Percentiles rank a stretch among this genome's conserved stretches.
Evolutionary conservation across 2,113 vertebrate species (phyloP).

Genomic region (Syngnathus floridae): DNA sequence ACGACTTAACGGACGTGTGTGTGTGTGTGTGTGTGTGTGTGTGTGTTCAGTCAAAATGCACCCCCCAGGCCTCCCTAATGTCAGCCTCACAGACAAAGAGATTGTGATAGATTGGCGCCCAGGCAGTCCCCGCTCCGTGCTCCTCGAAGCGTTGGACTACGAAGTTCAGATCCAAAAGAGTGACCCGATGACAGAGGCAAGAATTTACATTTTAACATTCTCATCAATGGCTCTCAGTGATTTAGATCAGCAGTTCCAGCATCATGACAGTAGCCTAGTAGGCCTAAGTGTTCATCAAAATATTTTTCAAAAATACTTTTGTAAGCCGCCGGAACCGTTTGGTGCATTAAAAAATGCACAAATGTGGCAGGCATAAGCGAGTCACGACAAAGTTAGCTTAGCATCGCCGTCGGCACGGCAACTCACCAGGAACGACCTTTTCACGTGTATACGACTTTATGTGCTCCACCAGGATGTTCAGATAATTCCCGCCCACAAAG

Average conservation of each 20-base stretch:
- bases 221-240: neutral
- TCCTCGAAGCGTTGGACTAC: neutral
- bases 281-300: too few species aligned
- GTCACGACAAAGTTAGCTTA: too few species aligned
- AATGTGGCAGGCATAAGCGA: too few species aligned
- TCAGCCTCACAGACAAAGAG: slow-evolving; percentile 22
- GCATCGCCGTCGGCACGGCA: too few species aligned
- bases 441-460: too few species aligned
- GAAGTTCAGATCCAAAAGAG: slow-evolving; percentile 49
- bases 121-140: fast-evolving
- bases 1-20: neutral
- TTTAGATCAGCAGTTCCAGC: too few species aligned
- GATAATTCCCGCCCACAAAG: fast-evolving
- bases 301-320: too few species aligned
- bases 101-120: slow-evolving; percentile 46
- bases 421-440: too few species aligned
- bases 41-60: slow-evolving; percentile 60
- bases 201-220: slow-evolving; percentile 6
- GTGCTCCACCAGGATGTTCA: slow-evolving; percentile 17
- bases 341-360: too few species aligned
- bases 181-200: slow-evolving; percentile 45
- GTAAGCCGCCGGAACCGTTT: too few species aligned
- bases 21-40: slow-evolving; percentile 6
- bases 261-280: too few species aligned
- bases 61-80: slow-evolving; percentile 40